Evolutionary conservation across 2,888 invertebrate species (phyloP), one percentile per base, ranked within the genome.

Genomic region (Eristalinus sepulchralis): DNA sequence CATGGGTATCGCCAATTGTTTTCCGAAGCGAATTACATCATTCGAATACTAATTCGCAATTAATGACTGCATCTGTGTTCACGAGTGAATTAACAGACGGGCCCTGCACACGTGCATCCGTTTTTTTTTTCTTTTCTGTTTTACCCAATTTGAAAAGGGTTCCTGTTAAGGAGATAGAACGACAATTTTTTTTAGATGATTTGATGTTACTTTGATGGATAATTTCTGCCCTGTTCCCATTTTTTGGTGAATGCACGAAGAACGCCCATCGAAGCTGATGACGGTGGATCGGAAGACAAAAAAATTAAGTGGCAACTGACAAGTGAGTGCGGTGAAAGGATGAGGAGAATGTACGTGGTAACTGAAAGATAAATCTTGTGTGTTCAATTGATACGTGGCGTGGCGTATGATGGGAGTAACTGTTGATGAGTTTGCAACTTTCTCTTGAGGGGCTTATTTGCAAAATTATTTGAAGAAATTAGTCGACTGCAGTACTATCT

Each of bases 21-120:
- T 77, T 67, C 63, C 24, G 34, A 68, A 73, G 33, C 5, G n/a
- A 64, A 78, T 83, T 83, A 75, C 83, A 79, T 79, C 83, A 83
- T 75, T 70, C 64, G 79, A 68, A 83, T 83, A 83, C 73, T 83
- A 83, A 83, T 79, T 79, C 17, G 66, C 79, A 53, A 63, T 53
- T 72, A 67, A 79, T 68, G 64, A 75, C 20, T 63, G 72, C 72
- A 83, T 34, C 36, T 79, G 73, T 17, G n/a, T 33, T 2, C 8
- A 24, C 36, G 55, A 36, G n/a, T 60, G 63, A 36, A 80, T 53
- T 34, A 55, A 62, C 66, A 64, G 22, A 17, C 27, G 13, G 13
- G 1, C n/a, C 20, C 24, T 33, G 33, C 67, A 57, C 68, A 77
- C 68, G 68, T 77, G 68, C 68, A 63, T 63, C 63, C 77, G 62